Percentiles rank a stretch among this genome's conserved stretches.
Conservation (phyloP, 2,113 vertebrate genomes). For the human region DNA sequence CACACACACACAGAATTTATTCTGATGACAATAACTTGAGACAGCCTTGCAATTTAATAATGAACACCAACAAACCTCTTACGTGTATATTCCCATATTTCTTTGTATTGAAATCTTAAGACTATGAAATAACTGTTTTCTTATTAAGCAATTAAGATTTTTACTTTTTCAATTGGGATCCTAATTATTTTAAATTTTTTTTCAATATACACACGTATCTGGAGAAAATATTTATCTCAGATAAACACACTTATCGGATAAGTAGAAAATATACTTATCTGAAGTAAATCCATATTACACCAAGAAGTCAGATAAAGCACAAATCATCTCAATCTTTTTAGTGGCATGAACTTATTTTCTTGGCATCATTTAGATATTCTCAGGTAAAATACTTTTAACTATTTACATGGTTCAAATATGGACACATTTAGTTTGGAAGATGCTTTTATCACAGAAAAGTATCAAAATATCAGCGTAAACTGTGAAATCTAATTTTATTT, state of each 20-base stretch:
- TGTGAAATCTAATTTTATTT: constrained; percentile 5
- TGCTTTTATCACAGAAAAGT: not conserved
- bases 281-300: not conserved
- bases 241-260: constrained; percentile 27
- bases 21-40: not conserved
- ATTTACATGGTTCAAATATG: not conserved
- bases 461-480: not conserved
- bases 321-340: not conserved
- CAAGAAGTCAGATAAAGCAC: not conserved
- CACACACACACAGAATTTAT: not conserved
- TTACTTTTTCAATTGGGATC: not conserved
- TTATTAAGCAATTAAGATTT: not conserved
- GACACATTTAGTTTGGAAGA: not conserved
- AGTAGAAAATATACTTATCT: not conserved
- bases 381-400: not conserved
- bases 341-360: not conserved
- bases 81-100: not conserved
- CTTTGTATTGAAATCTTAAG: not conserved
- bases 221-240: constrained; percentile 13
- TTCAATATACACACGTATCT: not conserved
- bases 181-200: not conserved
- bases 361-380: not conserved
- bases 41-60: not conserved
- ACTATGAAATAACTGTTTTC: not conserved
- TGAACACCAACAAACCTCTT: not conserved